Evolutionary conservation across 2,888 invertebrate genomes (phyloP), one percentile per base, ranked within the genome.

Genomic region (Cheilosia grossa): DNA sequence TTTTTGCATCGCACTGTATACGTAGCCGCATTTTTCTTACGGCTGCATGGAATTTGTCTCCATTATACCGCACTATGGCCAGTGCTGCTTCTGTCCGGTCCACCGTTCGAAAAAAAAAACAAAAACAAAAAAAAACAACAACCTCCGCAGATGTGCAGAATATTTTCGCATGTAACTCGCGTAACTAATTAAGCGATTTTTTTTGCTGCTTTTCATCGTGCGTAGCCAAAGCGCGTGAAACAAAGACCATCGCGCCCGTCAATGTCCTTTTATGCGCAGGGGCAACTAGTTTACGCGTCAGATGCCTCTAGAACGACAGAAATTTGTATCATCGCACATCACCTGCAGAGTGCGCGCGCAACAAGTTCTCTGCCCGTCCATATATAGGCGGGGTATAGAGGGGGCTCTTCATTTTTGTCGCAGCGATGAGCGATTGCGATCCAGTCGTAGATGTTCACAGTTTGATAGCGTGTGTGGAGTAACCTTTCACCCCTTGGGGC

Each of bases 181-280:
- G 91, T 91, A 90, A 90, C 90, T 91, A 91, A 91, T 91, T 91
- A 91, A 91, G 88, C 88, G 88, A 88, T 89, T 88, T 88, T 88
- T 79, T 82, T 78, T 54, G 30, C 53, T 51, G 17, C 27, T 15
- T 49, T 44, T 61, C 42, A 49, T 63, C 37, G 54, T 67, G 73
- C 78, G 73, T 67, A 67, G 30, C 72, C 54, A 56, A 67, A 13
- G 40, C 30, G 42, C 53, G 19, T n/a, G 69, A 61, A 5, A 19
- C 66, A 73, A 72, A 64, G 56, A 54, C 37, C 30, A 66, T 67
- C 75, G 56, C 81, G 61, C 81, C 70, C 66, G 75, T 74, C 70
- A 59, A 77, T 81, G 77, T 85, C 85, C 85, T 85, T 85, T 85
- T 85, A 85, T 44, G 83, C 67, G 70, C 21, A 30, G 21, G 47